These are phyloP conservation scores for Gadus chalcogrammus DNA, from an alignment of 2,113 vertebrate genomes.

Conservation along the genomic window DNA sequence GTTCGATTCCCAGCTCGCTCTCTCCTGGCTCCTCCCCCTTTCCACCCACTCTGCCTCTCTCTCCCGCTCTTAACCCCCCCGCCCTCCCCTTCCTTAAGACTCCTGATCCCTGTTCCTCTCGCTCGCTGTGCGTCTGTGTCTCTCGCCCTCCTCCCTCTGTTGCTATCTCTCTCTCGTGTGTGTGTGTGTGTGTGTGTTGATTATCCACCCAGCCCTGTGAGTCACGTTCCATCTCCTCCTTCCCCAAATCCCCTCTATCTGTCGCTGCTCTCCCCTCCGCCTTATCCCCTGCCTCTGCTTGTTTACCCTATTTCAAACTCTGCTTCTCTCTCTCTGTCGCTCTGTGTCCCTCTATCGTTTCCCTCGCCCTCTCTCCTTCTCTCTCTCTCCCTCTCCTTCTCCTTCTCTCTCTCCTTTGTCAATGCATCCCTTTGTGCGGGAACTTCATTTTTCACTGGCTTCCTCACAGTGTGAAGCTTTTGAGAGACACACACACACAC, in stretches of 20 bases:
- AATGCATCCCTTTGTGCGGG: no score
- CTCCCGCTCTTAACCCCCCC: background rate
- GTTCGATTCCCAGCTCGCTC: no score
- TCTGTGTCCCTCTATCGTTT: no score
- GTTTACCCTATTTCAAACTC: background rate
- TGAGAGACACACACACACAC: background rate
- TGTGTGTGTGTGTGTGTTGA: no score
- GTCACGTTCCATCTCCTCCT: background rate
- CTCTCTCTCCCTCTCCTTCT: background rate
- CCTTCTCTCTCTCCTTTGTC: background rate
- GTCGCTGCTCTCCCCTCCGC: background rate
- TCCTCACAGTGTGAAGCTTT: background rate
- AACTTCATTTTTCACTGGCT: no score
- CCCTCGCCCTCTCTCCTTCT: no score
- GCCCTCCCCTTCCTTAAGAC: background rate
- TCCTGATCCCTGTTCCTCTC: background rate
- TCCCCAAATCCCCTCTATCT: background rate
- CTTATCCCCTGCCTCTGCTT: no score
- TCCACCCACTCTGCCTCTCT: no score
- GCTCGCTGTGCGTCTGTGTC: background rate
- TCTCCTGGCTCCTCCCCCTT: no score
- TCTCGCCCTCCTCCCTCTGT: background rate
- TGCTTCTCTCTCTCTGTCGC: background rate
- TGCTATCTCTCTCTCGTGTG: background rate
- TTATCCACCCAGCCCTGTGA: background rate